These are phyloP conservation scores for Cyanoliseus patagonus DNA, from an alignment of 2,113 vertebrate genomes.

Conservation along the genomic window DNA sequence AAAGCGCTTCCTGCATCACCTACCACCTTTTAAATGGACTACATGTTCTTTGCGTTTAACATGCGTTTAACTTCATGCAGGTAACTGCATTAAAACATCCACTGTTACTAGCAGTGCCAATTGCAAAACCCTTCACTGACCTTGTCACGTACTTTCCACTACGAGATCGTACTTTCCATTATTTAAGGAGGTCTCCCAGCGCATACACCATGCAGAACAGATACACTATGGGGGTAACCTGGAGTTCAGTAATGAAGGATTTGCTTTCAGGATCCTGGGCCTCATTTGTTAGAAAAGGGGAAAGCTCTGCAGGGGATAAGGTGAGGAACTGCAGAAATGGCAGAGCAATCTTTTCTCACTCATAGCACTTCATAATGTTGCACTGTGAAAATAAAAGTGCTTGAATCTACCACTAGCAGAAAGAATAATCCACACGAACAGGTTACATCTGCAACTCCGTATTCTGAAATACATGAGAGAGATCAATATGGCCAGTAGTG, in stretches of 20 bases:
- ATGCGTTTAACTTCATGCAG: background rate
- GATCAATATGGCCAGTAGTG: background rate
- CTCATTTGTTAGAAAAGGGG: background rate
- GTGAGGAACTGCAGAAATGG: background rate
- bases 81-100: background rate
- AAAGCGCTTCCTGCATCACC: background rate
- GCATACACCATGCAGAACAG: background rate
- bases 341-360: background rate
- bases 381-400: background rate
- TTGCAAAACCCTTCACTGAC: background rate
- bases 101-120: background rate
- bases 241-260: background rate
- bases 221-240: background rate
- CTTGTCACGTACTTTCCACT: background rate
- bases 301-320: background rate
- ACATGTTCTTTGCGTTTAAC: background rate
- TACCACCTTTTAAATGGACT: background rate
- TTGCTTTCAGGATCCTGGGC: background rate
- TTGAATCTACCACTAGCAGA: background rate
- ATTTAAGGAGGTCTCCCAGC: background rate
- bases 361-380: background rate
- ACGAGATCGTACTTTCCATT: background rate
- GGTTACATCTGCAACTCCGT: background rate
- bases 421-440: background rate
- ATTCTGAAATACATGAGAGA: background rate